Evolutionary conservation across 1,140 invertebrate genomes (phyloP).

Genomic region (Colletes latitarsis): DNA sequence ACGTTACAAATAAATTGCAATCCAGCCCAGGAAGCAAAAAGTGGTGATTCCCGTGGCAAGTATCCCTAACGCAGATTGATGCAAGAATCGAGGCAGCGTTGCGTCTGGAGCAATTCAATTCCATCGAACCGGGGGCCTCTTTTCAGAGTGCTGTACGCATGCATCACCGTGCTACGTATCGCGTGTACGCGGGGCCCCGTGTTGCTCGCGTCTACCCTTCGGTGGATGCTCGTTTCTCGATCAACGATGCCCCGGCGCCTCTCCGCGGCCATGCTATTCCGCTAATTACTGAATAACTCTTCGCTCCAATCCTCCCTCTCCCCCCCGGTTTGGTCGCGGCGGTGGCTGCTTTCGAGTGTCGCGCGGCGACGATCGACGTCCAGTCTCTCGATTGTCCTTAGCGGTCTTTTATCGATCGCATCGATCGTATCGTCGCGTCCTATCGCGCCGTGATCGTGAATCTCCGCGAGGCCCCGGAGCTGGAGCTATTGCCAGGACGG

Average conservation of each 20-base stretch:
- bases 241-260: background rate
- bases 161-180: slow-evolving; percentile 25
- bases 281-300: slow-evolving; percentile 70
- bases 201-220: slow-evolving; percentile 25
- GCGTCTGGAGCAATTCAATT: background rate
- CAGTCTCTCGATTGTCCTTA: slow-evolving; percentile 34
- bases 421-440: slow-evolving; percentile 67
- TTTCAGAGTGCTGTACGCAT: slow-evolving; percentile 11
- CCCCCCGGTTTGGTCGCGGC: background rate
- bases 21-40: too few relatives aligned
- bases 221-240: slow-evolving; percentile 21
- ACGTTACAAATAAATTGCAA: too few relatives aligned
- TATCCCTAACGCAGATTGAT: too few relatives aligned
- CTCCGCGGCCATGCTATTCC: slow-evolving; percentile 39
- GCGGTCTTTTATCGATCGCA: slow-evolving; percentile 53
- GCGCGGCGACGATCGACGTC: slow-evolving; percentile 55
- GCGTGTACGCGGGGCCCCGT: background rate
- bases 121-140: background rate
- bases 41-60: too few relatives aligned
- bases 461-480: slow-evolving; percentile 25
- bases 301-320: background rate
- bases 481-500: slow-evolving; percentile 44
- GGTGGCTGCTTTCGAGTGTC: slow-evolving; percentile 41
- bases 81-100: slow-evolving; percentile 21
- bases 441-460: slow-evolving; percentile 61